A percentile compares a stretch with the other conserved stretches of the same genome.
Conservation (phyloP, 2,888 invertebrate genomes). For the Ichneumoninae sp. region DNA sequence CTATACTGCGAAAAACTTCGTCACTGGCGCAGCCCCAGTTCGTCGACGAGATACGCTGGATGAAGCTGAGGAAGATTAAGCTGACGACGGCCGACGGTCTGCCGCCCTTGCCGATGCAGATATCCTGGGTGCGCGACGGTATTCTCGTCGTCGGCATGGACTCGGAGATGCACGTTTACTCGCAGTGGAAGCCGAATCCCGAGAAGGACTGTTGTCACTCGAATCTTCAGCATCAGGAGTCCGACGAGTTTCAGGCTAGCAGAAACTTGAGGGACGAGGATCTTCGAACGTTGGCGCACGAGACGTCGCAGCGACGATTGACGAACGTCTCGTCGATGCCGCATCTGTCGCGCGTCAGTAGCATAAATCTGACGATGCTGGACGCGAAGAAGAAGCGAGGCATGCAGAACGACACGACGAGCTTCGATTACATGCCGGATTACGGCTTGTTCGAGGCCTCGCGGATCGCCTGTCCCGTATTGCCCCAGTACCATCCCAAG, state of each 20-base stretch:
- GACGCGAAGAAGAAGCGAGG: conserved; percentile 89
- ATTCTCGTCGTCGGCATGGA: conserved; percentile 99
- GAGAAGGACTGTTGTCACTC: conserved; percentile 81
- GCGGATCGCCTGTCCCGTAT: conserved; percentile 97
- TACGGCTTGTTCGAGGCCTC: conserved; percentile 98
- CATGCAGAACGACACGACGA: conserved; percentile 83
- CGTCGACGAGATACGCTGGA: conserved; percentile 97
- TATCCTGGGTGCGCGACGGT: conserved; percentile 99
- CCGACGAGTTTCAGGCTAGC: conserved; percentile 90
- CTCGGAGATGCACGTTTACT: conserved; percentile 99
- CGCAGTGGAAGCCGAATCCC: conserved; percentile 96
- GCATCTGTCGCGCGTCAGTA: conserved; percentile 92
- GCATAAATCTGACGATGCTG: conserved; percentile 92
- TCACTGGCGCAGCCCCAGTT: conserved; percentile 95
- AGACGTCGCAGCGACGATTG: conserved; percentile 88
- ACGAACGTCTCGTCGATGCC: conserved; percentile 92
- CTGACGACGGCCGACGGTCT: conserved; percentile 97
- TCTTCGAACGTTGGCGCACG: conserved; percentile 88
- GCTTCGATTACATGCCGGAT: conserved; percentile 94
- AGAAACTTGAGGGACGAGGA: conserved; percentile 90
- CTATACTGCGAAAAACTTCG: conserved; percentile 95
- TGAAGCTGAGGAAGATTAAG: conserved; percentile 96
- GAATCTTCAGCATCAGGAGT: conserved; percentile 85
- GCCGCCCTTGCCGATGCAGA: conserved; percentile 98
- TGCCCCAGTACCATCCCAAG: conserved; percentile 99